A percentile compares a stretch with the other conserved stretches of the same genome.
Evolutionary conservation across 2,797 vertebrate species (phyloP).

Genomic region (Fratercula arctica): DNA sequence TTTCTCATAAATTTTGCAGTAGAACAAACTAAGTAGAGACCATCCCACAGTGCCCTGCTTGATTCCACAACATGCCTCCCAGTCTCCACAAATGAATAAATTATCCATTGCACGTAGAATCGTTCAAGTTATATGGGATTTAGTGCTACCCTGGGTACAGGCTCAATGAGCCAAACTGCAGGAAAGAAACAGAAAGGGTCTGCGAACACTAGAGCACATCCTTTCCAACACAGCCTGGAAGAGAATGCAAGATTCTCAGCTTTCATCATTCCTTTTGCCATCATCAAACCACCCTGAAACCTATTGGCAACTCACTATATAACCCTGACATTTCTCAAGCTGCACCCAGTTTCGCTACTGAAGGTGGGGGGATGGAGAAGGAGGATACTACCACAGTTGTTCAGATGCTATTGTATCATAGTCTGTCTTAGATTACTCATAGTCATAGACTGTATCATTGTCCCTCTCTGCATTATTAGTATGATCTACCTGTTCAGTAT

Average conservation of each 20-base stretch:
- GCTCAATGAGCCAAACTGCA: background rate
- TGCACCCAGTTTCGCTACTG: background rate
- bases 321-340: background rate
- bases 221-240: background rate
- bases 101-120: background rate
- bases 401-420: background rate
- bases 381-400: background rate
- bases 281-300: background rate
- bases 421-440: background rate
- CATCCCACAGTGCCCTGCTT: background rate
- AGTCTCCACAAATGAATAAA: background rate
- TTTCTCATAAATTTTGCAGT: background rate
- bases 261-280: background rate
- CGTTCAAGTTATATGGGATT: background rate
- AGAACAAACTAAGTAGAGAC: background rate
- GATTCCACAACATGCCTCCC: background rate
- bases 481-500: background rate
- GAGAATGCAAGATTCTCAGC: background rate
- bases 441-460: background rate
- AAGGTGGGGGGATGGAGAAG: background rate
- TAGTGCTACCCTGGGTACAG: background rate
- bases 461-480: background rate
- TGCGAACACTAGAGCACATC: background rate
- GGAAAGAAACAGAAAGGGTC: background rate
- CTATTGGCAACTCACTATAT: background rate